phyloP scores from a whole-genome alignment of 2,888 invertebrate genomes.

The Scaptomyza flava region DNA sequence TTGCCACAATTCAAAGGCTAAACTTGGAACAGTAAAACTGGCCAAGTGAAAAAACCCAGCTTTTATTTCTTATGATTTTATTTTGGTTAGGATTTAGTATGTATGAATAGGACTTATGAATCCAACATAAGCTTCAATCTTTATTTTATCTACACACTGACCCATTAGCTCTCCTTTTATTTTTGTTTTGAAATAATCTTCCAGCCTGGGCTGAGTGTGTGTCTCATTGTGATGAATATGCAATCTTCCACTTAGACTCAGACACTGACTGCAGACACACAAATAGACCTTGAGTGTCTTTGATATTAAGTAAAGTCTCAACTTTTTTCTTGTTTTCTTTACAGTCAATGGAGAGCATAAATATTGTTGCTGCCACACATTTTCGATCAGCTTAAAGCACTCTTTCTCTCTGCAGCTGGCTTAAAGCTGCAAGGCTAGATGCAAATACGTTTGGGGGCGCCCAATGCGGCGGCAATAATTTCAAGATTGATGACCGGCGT shows the following conservation, averaged over 20 bases:
- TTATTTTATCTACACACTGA: background rate
- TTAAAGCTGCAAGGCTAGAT: conserved; percentile 36
- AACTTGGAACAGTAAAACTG: conserved; percentile 3
- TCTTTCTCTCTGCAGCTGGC: conserved; percentile 7
- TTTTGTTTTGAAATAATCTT: background rate
- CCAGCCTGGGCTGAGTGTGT: conserved; percentile 4
- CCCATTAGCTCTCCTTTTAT: conserved; percentile 1
- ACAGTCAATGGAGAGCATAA: background rate
- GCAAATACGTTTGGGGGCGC: conserved; percentile 61
- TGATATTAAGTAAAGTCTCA: conserved; percentile 18
- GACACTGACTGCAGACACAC: background rate
- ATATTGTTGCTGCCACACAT: conserved; percentile 19
- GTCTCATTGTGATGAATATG: conserved; percentile 6
- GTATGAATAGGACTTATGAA: no score
- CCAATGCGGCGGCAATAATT: conserved; percentile 73
- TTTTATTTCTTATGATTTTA: no score
- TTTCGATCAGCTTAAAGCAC: conserved; percentile 27
- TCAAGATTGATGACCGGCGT: conserved; percentile 76
- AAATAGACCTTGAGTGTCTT: conserved; percentile 14
- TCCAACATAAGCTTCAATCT: background rate
- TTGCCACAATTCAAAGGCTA: conserved; percentile 43
- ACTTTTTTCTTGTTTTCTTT: conserved; percentile 1
- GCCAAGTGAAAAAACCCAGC: background rate
- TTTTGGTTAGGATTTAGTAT: no score
- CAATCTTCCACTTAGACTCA: conserved; percentile 11